Evolutionary conservation across 2,888 invertebrate species (phyloP).

Genomic region (Serripes groenlandicus): DNA sequence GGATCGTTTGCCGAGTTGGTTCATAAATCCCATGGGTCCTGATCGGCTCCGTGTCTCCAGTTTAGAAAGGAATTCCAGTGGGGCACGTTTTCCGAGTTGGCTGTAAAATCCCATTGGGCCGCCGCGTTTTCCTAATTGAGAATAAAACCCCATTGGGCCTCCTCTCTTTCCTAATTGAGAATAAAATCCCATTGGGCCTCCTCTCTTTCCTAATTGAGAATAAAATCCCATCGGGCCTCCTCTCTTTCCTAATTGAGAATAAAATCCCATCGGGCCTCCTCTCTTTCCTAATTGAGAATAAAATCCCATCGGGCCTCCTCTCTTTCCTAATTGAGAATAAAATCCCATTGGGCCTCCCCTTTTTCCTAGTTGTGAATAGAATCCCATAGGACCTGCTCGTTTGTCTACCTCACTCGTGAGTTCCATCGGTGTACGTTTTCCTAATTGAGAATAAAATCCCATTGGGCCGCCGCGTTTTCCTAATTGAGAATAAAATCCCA

Average conservation of each 20-base stretch:
- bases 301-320: conserved; percentile 50
- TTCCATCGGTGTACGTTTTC: conserved; percentile 47
- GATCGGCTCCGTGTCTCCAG: conserved; percentile 50
- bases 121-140: conserved; percentile 47
- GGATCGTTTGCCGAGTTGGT: conserved; percentile 36
- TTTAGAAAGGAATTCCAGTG: conserved; percentile 1
- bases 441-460: conserved; percentile 40
- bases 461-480: conserved; percentile 49
- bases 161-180: conserved; percentile 40
- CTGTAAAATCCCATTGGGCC: conserved; percentile 17
- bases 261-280: conserved; percentile 49
- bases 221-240: conserved; percentile 48
- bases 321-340: conserved; percentile 43
- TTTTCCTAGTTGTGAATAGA: conserved; percentile 17
- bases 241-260: conserved; percentile 49
- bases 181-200: conserved; percentile 42
- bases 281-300: conserved; percentile 46
- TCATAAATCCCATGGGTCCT: conserved; percentile 41
- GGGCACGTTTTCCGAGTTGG: conserved; percentile 18
- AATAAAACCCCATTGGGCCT: conserved; percentile 46
- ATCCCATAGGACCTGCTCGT: conserved; percentile 25
- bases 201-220: conserved; percentile 48
- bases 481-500: conserved; percentile 15
- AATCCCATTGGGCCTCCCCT: conserved; percentile 40
- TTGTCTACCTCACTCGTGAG: conserved; percentile 36